Evolutionary conservation across 2,888 invertebrate species (phyloP).

Genomic region (Drosophila mimetica): DNA sequence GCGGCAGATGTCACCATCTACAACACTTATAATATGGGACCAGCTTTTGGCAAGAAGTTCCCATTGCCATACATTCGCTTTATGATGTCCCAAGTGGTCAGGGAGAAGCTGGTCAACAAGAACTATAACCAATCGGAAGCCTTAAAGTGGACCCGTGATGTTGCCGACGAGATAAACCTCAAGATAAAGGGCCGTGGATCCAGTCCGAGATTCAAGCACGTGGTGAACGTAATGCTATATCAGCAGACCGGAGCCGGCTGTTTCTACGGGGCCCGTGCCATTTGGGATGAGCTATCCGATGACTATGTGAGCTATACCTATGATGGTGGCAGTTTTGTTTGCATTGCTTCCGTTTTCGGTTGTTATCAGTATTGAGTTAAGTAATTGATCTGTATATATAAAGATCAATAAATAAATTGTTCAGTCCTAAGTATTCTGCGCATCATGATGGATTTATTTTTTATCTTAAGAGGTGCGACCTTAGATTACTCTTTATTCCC

Average conservation of each 20-base stretch:
- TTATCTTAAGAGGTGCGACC: no score
- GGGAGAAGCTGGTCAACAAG: conserved; percentile 41
- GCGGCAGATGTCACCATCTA: conserved; percentile 61
- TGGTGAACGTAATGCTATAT: conserved; percentile 54
- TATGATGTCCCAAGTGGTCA: conserved; percentile 31
- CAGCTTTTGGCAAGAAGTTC: conserved; percentile 64
- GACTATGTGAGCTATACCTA: conserved; percentile 39
- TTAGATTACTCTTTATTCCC: no score
- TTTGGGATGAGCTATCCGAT: conserved; percentile 60
- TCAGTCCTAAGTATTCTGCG: not conserved
- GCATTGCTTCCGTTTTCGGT: conserved; percentile 56
- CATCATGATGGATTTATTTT: no score
- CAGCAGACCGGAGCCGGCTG: conserved; percentile 64
- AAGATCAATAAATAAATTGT: not conserved
- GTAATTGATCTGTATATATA: not conserved
- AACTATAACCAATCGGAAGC: conserved; percentile 52
- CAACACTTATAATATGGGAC: conserved; percentile 61
- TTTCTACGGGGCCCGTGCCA: conserved; percentile 59
- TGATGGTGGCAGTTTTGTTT: conserved; percentile 49
- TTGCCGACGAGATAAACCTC: conserved; percentile 52
- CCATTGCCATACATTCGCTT: conserved; percentile 54
- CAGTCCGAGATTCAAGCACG: conserved; percentile 56
- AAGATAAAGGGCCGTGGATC: conserved; percentile 47
- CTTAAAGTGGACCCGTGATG: conserved; percentile 57
- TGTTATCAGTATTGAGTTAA: conserved; percentile 53